Evolutionary conservation across 2,113 vertebrate genomes (phyloP), one percentile per base, ranked within the genome.

Genomic region (Hippocampus zosterae): DNA sequence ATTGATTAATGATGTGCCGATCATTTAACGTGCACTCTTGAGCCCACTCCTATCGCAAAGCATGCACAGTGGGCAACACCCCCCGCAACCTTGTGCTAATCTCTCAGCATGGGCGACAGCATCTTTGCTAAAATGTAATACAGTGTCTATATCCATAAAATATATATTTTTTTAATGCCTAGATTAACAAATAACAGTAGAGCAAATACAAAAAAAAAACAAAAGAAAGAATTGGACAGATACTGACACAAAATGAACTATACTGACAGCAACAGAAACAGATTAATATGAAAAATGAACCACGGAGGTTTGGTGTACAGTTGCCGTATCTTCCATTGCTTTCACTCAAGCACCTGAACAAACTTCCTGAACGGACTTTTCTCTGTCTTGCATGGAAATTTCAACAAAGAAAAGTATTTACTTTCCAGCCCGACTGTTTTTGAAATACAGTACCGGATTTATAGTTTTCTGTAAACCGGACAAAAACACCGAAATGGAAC

Each of bases 321-420:
- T 15, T 13, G 27, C 3, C 21, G 1, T 3, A 13, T 55, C n/a
- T 57, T 57, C 12, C 5, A 1, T 27, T 29, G 56, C 5, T 59
- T 68, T 65, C 44, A 44, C 16, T 65, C 64, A 9, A 57, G 44
- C 41, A 40, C 40, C 27, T 52, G n/a, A 48, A 41, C 64, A 40
- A 16, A 40, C 10, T 40, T 53, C 50, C 27, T 25, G 13, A 27
- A 63, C 60, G 40, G 11, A 25, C 19, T 61, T 78, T 52, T 53
- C 23, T 52, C 57, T 72, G 15, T 21, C 27, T 37, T 62, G 57
- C 60, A 10, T 55, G 52, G 8, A 55, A 55, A n/a, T n/a, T n/a
- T 71, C 71, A 65, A 63, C 19, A 16, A 67, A 71, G 29, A 67
- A 52, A 72, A 40, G 12, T 73, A 73, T 81, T 10, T 64, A 85